Conservation (phyloP, 1,140 invertebrate species). For the Hylyphantes graminicola region DNA sequence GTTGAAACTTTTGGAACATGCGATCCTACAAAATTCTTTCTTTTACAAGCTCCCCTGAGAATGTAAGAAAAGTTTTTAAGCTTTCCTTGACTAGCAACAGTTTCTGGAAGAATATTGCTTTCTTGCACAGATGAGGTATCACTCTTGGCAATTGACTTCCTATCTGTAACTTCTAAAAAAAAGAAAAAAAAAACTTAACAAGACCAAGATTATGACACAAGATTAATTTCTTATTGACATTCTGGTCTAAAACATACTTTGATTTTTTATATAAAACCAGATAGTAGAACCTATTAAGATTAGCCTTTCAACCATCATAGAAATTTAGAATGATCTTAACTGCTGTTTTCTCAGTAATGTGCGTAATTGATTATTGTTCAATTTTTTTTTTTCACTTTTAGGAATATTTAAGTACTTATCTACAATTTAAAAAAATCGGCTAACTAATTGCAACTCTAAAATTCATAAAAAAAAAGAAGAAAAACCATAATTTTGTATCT, state of each 20-base stretch:
- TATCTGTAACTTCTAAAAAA: conserved; percentile 29
- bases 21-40: conserved; percentile 45
- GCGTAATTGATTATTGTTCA: too few relatives aligned
- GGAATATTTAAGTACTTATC: too few relatives aligned
- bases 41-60: conserved; percentile 40
- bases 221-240: neutral
- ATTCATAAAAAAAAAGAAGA: too few relatives aligned
- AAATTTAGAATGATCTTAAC: too few relatives aligned
- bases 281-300: too few relatives aligned
- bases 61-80: conserved; percentile 48
- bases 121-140: conserved; percentile 30
- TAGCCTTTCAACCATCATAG: neutral
- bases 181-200: neutral
- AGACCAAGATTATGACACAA: neutral
- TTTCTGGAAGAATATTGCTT: conserved; percentile 35
- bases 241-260: too few relatives aligned
- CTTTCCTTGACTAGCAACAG: conserved; percentile 46
- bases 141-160: conserved; percentile 16
- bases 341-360: too few relatives aligned
- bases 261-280: too few relatives aligned
- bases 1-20: conserved; percentile 40
- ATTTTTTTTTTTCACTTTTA: too few relatives aligned
- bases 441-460: too few relatives aligned
- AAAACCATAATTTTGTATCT: too few relatives aligned
- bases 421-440: too few relatives aligned